These are phyloP conservation scores for Thalassarche chlororhynchos DNA, from an alignment of 2,113 vertebrate genomes.

Conservation along the genomic window DNA sequence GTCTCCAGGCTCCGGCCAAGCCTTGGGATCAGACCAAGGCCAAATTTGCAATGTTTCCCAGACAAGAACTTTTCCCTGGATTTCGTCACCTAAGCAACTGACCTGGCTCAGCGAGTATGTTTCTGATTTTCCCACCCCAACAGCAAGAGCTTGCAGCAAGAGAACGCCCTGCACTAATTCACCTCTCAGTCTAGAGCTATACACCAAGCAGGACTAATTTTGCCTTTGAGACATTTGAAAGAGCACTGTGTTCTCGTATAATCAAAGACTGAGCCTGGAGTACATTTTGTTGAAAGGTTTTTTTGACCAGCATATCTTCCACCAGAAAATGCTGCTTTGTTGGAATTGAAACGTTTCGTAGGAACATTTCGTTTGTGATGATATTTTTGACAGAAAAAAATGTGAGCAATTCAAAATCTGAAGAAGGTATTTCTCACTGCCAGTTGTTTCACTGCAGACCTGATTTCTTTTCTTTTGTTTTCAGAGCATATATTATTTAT, in stretches of 20 bases:
- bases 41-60: slow-evolving; percentile 19
- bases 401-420: background rate
- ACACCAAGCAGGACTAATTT: slow-evolving; percentile 23
- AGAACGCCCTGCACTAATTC: slow-evolving; percentile 26
- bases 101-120: background rate
- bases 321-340: slow-evolving; percentile 29
- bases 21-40: background rate
- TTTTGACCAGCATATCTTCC: slow-evolving; percentile 34
- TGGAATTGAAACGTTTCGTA: background rate
- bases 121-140: slow-evolving; percentile 46
- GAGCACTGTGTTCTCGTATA: slow-evolving; percentile 37
- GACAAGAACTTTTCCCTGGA: background rate
- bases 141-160: background rate
- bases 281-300: slow-evolving; percentile 29
- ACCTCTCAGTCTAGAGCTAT: background rate
- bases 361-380: slow-evolving; percentile 9
- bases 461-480: background rate
- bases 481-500: background rate
- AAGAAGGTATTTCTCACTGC: background rate
- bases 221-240: slow-evolving; percentile 54
- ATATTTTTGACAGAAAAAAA: slow-evolving; percentile 2
- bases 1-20: background rate
- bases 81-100: slow-evolving; percentile 63
- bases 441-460: background rate
- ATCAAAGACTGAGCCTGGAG: slow-evolving; percentile 38